A percentile compares a stretch with the other conserved stretches of the same genome.
phyloP scores from a whole-genome alignment of 2,888 invertebrate species.

The Odontothrips loti region DNA sequence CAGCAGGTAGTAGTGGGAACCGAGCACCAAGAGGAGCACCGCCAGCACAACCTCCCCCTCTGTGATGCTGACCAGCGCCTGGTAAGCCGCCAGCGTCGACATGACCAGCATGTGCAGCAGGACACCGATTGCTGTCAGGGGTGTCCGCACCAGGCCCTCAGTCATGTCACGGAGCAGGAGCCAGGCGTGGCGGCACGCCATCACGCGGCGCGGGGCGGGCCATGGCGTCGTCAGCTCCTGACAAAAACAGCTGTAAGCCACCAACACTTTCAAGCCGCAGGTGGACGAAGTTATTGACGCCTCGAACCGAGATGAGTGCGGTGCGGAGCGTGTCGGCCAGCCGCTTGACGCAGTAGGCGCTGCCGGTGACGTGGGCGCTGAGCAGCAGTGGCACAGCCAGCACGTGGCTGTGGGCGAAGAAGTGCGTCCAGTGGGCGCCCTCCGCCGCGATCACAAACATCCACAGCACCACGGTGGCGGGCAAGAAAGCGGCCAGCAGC shows the following conservation, averaged over 20 bases:
- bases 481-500: background rate
- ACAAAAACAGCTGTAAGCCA: background rate
- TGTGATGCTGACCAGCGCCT: background rate
- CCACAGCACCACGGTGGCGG: background rate
- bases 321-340: background rate
- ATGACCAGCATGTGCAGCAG: slow-evolving; percentile 11
- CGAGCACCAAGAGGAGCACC: background rate
- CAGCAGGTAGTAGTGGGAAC: background rate
- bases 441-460: background rate
- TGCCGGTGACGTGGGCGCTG: background rate
- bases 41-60: background rate
- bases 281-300: background rate
- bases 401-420: background rate
- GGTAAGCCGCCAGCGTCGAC: background rate
- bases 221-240: background rate
- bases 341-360: background rate
- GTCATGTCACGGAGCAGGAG: background rate
- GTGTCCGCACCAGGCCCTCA: background rate
- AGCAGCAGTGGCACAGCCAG: background rate
- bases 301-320: background rate
- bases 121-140: background rate
- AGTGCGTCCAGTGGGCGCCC: background rate
- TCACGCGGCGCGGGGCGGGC: background rate
- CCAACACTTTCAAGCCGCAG: background rate
- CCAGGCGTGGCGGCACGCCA: background rate